Conservation (phyloP, 2,113 vertebrate species). For the Polypterus senegalus region DNA sequence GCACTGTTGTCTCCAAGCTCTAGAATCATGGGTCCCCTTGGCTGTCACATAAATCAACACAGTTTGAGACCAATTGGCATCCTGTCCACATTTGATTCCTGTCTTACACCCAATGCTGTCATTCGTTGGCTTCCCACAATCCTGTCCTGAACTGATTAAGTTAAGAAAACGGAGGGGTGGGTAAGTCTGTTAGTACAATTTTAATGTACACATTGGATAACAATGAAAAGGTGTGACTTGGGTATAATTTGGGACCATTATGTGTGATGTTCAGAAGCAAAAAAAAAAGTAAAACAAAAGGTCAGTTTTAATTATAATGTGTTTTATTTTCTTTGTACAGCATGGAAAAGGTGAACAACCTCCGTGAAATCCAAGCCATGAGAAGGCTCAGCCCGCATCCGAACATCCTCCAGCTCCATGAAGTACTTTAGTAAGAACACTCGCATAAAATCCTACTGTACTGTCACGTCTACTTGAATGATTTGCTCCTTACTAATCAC, state of each 20-base stretch:
- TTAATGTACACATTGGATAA: background rate
- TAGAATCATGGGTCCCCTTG: too few relatives aligned
- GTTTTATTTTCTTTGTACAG: constrained; percentile 16
- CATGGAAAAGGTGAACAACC: constrained; percentile 49
- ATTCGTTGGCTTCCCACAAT: too few relatives aligned
- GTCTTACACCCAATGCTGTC: too few relatives aligned
- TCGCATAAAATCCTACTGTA: background rate
- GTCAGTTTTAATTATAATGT: background rate
- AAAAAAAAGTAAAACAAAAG: background rate
- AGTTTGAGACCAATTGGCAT: too few relatives aligned
- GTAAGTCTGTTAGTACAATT: background rate
- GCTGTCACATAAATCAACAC: too few relatives aligned
- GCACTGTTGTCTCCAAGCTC: too few relatives aligned
- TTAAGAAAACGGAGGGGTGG: too few relatives aligned
- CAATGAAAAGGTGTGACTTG: too few relatives aligned
- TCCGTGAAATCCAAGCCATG: constrained; percentile 48
- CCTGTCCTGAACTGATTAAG: too few relatives aligned
- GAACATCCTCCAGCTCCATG: constrained; percentile 46
- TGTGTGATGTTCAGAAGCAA: background rate
- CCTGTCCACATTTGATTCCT: too few relatives aligned
- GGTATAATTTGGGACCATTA: background rate
- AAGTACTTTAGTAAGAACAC: constrained; percentile 42
- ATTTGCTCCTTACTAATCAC: too few relatives aligned
- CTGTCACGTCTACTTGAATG: too few relatives aligned
- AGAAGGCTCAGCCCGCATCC: constrained; percentile 48